Conservation (phyloP, 2,113 vertebrate species). For the Ophiodon elongatus region DNA sequence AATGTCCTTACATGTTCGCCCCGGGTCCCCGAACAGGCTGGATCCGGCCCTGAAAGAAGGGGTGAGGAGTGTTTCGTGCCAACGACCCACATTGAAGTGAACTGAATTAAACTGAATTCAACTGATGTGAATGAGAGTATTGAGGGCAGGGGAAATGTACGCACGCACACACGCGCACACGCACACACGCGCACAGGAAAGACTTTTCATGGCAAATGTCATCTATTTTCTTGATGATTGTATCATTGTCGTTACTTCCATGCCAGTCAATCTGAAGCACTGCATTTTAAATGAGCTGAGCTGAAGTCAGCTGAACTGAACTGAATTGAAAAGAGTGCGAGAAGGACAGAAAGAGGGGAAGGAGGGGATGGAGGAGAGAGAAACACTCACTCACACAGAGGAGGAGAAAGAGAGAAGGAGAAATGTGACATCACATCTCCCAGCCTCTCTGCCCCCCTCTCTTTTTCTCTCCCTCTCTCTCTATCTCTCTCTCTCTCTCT, state of each 20-base stretch:
- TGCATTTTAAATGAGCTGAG: slow-evolving; percentile 33
- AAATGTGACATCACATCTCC: slow-evolving; percentile 72
- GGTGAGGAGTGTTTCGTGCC: slow-evolving; percentile 11
- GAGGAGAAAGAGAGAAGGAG: slow-evolving; percentile 20
- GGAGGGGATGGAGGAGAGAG: neutral
- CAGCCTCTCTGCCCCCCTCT: slow-evolving; percentile 24
- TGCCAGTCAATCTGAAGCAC: slow-evolving; percentile 18
- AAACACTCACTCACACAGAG: neutral
- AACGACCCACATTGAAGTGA: slow-evolving; percentile 8
- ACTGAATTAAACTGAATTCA: slow-evolving; percentile 35
- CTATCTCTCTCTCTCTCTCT: slow-evolving; percentile 5
- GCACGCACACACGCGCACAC: neutral
- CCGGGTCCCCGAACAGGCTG: neutral
- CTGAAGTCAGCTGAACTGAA: slow-evolving; percentile 23
- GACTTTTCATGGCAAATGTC: slow-evolving; percentile 34
- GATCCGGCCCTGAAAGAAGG: neutral
- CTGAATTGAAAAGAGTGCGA: slow-evolving; percentile 17
- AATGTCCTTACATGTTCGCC: neutral
- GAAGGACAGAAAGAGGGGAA: slow-evolving; percentile 1
- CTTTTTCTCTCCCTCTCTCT: neutral
- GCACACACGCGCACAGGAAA: slow-evolving; percentile 34
- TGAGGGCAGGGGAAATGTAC: slow-evolving; percentile 17
- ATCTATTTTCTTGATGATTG: slow-evolving; percentile 27
- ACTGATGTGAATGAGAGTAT: slow-evolving; percentile 25
- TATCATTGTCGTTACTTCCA: slow-evolving; percentile 25